Conservation (phyloP, 2,797 vertebrate genomes). For the Galagoides demidoff region DNA sequence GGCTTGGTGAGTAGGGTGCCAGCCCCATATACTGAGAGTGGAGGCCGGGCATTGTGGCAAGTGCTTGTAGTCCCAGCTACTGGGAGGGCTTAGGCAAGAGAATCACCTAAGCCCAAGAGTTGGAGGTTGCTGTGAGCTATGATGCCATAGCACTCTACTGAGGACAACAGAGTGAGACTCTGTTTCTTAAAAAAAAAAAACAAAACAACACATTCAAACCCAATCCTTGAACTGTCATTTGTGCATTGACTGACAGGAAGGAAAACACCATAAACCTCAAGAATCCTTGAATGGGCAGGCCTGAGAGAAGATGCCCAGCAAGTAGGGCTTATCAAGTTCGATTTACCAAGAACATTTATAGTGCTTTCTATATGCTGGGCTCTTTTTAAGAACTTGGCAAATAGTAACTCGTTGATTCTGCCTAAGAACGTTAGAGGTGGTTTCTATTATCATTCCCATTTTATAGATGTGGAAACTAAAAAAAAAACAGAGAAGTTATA, state of each 20-base stretch:
- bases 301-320: neutral
- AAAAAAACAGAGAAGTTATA: constrained; percentile 20
- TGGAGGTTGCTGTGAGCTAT: too few species aligned
- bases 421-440: neutral
- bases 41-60: too few species aligned
- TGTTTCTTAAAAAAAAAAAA: too few species aligned
- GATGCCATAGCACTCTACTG: too few species aligned
- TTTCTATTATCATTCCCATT: neutral
- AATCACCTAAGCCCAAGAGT: too few species aligned
- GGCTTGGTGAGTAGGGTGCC: too few species aligned
- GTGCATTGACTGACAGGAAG: neutral
- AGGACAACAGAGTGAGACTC: too few species aligned
- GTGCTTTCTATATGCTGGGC: neutral
- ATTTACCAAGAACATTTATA: neutral
- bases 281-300: neutral
- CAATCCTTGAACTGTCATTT: neutral
- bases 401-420: neutral
- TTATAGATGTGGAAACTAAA: neutral
- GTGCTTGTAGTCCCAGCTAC: too few species aligned
- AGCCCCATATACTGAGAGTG: too few species aligned
- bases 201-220: too few species aligned
- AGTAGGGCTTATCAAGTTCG: neutral
- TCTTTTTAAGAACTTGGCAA: neutral
- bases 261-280: neutral
- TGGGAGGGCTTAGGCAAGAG: too few species aligned